Base-by-base conservation (phyloP, 1,140 invertebrate genomes). In the Drosophila pseudoobscura region DNA sequence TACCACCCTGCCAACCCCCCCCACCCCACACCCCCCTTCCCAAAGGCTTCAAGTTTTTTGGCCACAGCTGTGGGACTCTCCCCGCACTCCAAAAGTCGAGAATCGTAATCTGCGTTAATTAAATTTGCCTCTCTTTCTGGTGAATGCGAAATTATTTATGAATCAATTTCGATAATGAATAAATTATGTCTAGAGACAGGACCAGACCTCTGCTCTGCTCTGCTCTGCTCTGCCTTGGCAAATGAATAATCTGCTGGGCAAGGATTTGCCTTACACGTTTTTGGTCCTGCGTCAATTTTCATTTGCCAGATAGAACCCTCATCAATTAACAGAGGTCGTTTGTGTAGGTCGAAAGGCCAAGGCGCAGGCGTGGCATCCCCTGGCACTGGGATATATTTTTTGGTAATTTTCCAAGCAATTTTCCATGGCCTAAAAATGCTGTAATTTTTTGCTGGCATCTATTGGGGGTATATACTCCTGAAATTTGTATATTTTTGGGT, bases 161-260 rank as follows among this genome's bases (percentile, higher is more conserved):
- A 80, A 80, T 80, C 78, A 80, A 80, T 80, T 80, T 80, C 78
- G 78, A 80, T 80, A 76, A 80, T 80, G 78, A 80, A 80, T 80
- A 80, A 80, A 76, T 80, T 76, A 80, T 65, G 62, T 71, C 44
- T 9, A 47, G n/a, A 63, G 56, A 51, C 72, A 68, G 11, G 26
- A 13, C 9, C 9, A 39, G n/a, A 47, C 22, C 26, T 51, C 26
- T 11, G 35, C 24, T 26, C 24, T 0, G 8, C 31, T 13, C 9
- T 4, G 35, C 26, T n/a, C 11, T 35, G 39, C 17, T 15, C 11
- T 35, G 39, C 17, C 13, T 26, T 35, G 53, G 39, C 54, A 29
- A 79, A 79, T 79, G 77, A 79, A 80, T 80, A 80, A 80, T 79
- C 71, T 69, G 50, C 15, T 11, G 43, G 24, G 3, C 44, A 51